A percentile compares a stretch with the other conserved stretches of the same genome.
phyloP scores from a whole-genome alignment of 2,797 vertebrate species.

The Petrocephalus sullivani region DNA sequence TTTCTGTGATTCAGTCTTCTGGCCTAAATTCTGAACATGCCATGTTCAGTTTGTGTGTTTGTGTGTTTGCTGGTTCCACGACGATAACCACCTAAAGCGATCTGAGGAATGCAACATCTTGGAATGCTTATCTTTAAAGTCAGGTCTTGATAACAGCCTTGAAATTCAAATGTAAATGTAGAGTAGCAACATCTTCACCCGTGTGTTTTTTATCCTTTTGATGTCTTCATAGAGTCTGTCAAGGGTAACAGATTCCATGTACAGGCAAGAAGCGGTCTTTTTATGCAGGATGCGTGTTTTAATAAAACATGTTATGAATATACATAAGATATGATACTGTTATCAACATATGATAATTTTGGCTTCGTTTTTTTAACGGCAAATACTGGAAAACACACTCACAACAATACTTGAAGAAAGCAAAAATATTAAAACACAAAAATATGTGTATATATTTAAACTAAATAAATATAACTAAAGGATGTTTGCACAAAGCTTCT shows the following conservation, averaged over 20 bases:
- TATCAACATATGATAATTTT: background rate
- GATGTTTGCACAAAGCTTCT: background rate
- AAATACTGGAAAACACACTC: background rate
- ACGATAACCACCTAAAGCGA: background rate
- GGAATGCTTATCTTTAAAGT: background rate
- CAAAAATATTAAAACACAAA: background rate
- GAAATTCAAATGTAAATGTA: background rate
- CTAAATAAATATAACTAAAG: background rate
- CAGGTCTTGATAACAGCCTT: background rate
- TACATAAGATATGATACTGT: background rate
- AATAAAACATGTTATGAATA: background rate
- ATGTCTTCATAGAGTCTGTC: background rate
- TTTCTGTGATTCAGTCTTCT: background rate
- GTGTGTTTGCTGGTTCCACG: background rate
- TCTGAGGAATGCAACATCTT: background rate
- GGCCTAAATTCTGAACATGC: background rate
- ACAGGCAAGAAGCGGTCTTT: background rate
- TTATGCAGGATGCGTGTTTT: background rate
- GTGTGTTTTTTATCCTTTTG: background rate
- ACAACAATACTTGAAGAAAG: background rate
- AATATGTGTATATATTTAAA: background rate
- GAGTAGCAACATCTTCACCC: background rate
- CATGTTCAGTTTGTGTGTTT: background rate
- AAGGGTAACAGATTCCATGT: background rate
- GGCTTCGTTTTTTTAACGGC: background rate